Conservation (phyloP, 2,797 vertebrate genomes). For the Telmatherina bonti region DNA sequence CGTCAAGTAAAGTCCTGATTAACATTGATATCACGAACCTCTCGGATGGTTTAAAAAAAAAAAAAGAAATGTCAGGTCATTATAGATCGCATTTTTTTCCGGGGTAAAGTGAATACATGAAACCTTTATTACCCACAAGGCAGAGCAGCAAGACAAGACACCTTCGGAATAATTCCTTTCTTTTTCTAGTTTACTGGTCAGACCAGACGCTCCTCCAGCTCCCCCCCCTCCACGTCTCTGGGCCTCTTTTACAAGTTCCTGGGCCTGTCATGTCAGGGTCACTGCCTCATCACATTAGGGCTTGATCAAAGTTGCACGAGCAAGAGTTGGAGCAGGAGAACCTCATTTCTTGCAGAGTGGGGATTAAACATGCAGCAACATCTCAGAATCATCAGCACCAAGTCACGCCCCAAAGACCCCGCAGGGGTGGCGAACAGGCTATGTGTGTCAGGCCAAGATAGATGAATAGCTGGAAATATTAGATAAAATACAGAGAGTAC, state of each 20-base stretch:
- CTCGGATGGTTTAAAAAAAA: constrained; percentile 79
- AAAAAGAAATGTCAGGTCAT: constrained; percentile 87
- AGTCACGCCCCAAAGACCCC: constrained; percentile 57
- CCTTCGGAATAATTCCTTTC: constrained; percentile 83
- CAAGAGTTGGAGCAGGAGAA: constrained; percentile 68
- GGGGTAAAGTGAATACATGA: constrained; percentile 87
- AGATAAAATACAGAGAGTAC: constrained; percentile 68
- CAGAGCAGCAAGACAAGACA: constrained; percentile 76
- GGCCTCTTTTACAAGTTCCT: constrained; percentile 75
- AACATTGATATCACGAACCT: constrained; percentile 84
- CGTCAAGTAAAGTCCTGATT: constrained; percentile 73
- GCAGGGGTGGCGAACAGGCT: constrained; percentile 58
- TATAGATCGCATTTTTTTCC: constrained; percentile 86
- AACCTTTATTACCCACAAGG: constrained; percentile 89
- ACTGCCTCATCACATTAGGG: constrained; percentile 82
- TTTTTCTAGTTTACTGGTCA: constrained; percentile 75
- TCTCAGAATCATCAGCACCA: constrained; percentile 62
- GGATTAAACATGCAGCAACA: constrained; percentile 80
- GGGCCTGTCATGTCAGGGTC: constrained; percentile 83
- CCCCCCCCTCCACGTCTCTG: not conserved
- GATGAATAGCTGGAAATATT: constrained; percentile 70
- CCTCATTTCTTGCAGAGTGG: constrained; percentile 78
- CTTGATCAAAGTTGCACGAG: constrained; percentile 83
- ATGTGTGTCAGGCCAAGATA: constrained; percentile 61
- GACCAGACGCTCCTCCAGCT: constrained; percentile 54